Evolutionary conservation across 53 echinoderm and acorn worm species (phyloP), one percentile per base, ranked within the genome.

Genomic region (Crossaster papposus): DNA sequence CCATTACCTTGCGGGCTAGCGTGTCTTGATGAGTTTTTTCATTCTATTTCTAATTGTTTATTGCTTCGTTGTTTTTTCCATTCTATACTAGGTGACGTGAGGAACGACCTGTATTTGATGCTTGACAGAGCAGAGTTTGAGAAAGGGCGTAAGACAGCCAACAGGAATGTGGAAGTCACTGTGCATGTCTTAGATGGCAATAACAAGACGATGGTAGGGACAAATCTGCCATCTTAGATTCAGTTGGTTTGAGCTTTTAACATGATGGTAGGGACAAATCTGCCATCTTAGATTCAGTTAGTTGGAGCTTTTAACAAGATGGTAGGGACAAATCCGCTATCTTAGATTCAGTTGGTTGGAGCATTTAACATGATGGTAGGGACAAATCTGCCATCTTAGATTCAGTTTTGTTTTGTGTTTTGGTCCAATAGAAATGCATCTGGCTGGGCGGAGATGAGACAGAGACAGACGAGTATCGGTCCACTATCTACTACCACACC

Each of bases 101-200:
- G 98, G 78, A 97, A 97, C 77, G 98, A 97, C 82, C 91, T 97
- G 14, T 97, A 94, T 76, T 78, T 97, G 44, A 91, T 84, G 34
- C 78, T 97, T 29, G 89, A 94, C 36, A 82, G 91, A 23, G 95
- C 92, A 4, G 93, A 94, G 31, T 85, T 97, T 73, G 84, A 78
- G 23, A 83, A 81, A 54, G 92, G 92, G 38, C 83, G 51, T 12
- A 86, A 91, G 76, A 92, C 88, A 1, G 89, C 79, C 17, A 85
- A 31, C 18, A 64, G 89, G 74, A 86, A 93, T 15, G 90, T 97
- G 0, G 94, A 97, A 70, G 90, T 95, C 83, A 87, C 94, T 10
- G 81, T 96, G 32, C 79, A 92, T 44, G 95, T 94, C 18, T 89
- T 96, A 0, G 91, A 95, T 63, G 82, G 85, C 32, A 91, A 79